Conservation (phyloP, 2,888 invertebrate genomes). For the Drosophila diplacantha region DNA sequence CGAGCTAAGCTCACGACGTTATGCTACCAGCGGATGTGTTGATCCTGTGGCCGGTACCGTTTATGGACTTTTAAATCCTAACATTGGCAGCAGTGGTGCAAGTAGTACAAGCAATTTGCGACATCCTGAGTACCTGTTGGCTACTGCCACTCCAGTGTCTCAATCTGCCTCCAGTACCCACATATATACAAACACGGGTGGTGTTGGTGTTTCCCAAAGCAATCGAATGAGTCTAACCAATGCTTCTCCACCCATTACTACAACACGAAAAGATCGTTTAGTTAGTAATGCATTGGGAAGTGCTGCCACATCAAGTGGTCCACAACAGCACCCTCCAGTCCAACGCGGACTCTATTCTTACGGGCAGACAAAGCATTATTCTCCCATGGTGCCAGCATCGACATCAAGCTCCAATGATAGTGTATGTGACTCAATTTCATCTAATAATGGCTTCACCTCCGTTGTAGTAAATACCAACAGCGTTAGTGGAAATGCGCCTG, state of each 20-base stretch:
- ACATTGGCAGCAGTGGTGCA: conserved; percentile 65
- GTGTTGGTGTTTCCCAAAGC: conserved; percentile 43
- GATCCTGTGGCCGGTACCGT: conserved; percentile 46
- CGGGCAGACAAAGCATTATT: conserved; percentile 75
- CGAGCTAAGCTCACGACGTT: conserved; percentile 73
- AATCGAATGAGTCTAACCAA: conserved; percentile 73
- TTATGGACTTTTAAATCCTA: conserved; percentile 63
- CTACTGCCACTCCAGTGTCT: conserved; percentile 71
- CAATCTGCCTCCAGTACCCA: conserved; percentile 64
- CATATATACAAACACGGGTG: conserved; percentile 57
- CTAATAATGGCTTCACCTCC: conserved; percentile 79
- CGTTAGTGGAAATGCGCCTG: conserved; percentile 48
- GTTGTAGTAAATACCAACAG: conserved; percentile 63
- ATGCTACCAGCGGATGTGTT: conserved; percentile 50
- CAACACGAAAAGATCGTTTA: conserved; percentile 71
- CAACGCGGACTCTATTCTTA: conserved; percentile 73
- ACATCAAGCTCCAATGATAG: conserved; percentile 93
- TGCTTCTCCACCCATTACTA: conserved; percentile 74
- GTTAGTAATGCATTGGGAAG: conserved; percentile 54
- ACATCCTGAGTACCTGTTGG: conserved; percentile 74
- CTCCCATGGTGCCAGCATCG: conserved; percentile 77
- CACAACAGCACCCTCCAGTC: conserved; percentile 70
- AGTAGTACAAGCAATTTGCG: conserved; percentile 69
- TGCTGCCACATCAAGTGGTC: conserved; percentile 42
- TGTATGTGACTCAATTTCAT: conserved; percentile 84